Evolutionary conservation across 1,140 invertebrate genomes (phyloP).

Genomic region (Bombus consobrinus): DNA sequence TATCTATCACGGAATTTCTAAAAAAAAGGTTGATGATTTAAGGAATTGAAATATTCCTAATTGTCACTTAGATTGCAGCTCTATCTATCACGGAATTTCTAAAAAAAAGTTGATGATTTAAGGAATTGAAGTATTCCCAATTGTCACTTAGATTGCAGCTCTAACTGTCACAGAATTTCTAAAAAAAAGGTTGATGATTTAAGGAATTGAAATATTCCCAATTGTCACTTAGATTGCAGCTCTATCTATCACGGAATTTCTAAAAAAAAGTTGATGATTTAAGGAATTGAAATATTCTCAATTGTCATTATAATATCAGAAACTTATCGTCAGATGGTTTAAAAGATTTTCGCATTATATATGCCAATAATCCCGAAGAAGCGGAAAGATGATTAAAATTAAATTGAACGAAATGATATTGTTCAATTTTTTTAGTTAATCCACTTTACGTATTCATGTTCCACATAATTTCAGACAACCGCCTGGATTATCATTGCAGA

Average conservation of each 20-base stretch:
- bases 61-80: too few relatives aligned
- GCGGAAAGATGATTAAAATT: background rate
- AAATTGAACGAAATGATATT: background rate
- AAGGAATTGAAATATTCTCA: background rate
- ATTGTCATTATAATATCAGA: background rate
- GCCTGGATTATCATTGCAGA: background rate
- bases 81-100: background rate
- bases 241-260: background rate
- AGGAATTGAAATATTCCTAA: too few relatives aligned
- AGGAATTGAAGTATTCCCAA: background rate
- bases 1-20: too few relatives aligned
- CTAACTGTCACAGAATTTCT: too few relatives aligned
- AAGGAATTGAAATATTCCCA: too few relatives aligned
- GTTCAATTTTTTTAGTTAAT: background rate
- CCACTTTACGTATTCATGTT: background rate
- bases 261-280: too few relatives aligned
- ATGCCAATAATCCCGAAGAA: background rate
- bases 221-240: too few relatives aligned
- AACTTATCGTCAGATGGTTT: background rate
- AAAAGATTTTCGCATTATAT: background rate
- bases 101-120: too few relatives aligned
- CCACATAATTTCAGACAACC: background rate
- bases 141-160: too few relatives aligned
- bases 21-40: too few relatives aligned
- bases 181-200: too few relatives aligned